phyloP scores from a whole-genome alignment of 1,140 invertebrate species.

The Telenomus remus region DNA sequence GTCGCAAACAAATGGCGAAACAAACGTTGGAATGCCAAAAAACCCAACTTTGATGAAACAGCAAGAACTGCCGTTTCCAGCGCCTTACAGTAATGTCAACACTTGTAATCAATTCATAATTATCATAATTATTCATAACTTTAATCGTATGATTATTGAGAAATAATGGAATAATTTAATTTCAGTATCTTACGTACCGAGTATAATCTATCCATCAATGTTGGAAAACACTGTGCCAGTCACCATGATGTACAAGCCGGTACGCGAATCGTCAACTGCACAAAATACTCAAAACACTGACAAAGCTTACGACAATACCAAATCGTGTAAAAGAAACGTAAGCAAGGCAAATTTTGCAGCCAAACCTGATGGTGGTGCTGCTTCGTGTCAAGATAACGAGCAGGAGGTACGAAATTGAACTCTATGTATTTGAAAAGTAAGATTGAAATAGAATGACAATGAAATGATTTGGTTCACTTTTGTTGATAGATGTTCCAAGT shows the following conservation, averaged over 20 bases:
- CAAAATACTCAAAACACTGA: constrained; percentile 29
- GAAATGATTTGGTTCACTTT: constrained; percentile 1
- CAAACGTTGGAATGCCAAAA: constrained; percentile 49
- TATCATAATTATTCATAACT: too few species aligned
- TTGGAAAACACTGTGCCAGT: constrained; percentile 65
- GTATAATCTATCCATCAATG: constrained; percentile 77
- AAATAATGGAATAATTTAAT: not conserved
- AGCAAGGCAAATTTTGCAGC: too few species aligned
- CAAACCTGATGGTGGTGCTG: too few species aligned
- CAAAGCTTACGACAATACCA: constrained; percentile 11
- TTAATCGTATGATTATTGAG: not conserved
- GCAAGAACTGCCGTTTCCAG: constrained; percentile 34
- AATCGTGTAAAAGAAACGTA: too few species aligned
- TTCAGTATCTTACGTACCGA: constrained; percentile 69
- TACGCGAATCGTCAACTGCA: constrained; percentile 58
- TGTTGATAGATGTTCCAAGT: constrained; percentile 23
- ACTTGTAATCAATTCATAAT: too few species aligned
- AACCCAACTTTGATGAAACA: constrained; percentile 44
- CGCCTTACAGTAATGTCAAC: too few species aligned
- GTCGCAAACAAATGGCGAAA: constrained; percentile 2
- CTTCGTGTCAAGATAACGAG: too few species aligned
- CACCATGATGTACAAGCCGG: constrained; percentile 74
- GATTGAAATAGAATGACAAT: too few species aligned
- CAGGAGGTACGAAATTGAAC: too few species aligned
- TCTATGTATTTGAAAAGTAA: too few species aligned